Evolutionary conservation across 2,113 vertebrate genomes (phyloP), one percentile per base, ranked within the genome.

Genomic region (Lipophrys pholis): DNA sequence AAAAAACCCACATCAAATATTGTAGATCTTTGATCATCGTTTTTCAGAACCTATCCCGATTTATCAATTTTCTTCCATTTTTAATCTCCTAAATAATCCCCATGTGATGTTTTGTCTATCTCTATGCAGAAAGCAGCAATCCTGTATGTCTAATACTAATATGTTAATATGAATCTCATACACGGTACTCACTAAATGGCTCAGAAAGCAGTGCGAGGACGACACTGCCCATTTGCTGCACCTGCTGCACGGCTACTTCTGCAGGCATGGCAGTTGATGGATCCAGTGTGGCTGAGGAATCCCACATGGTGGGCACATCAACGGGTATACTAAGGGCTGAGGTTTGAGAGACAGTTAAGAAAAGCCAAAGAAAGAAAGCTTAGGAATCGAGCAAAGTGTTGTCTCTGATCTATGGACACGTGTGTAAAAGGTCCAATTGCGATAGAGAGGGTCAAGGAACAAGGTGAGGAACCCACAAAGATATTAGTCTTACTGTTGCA

Each of bases 131-230:
- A 4, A 62, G 4, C 2, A 38, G 16, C 10, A 57, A 7, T 40
- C 42, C 41, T 45, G 10, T 5, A 43, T 45, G 1, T n/a, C 45
- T 7, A 7, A 48, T n/a, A 48, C 45, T 15, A 11, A 9, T 35
- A 3, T 21, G 56, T 55, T 38, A n/a, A 7, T 9, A 9, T 41
- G 3, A n/a, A 4, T 17, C 6, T 30, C 15, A 11, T 16, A 16
- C 21, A 1, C 15, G 16, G 1, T 62, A 87, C 91, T 92, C 52
- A 93, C 91, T 58, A 8, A 74, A 79, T 49, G 84, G 89, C 60
- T 92, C 86, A 54, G 88, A 83, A 69, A 93, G 87, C 79, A 93
- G 59, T 8, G 84, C 62, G 3, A 91, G 85, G 63, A 82, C 76
- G 7, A 93, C 56, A 64, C 56, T 89, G 81, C 82, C 61, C 89